Percentiles rank a stretch among this genome's conserved stretches.
phyloP scores from a whole-genome alignment of 2,888 invertebrate genomes.

The Phoenoteleia sp. region DNA sequence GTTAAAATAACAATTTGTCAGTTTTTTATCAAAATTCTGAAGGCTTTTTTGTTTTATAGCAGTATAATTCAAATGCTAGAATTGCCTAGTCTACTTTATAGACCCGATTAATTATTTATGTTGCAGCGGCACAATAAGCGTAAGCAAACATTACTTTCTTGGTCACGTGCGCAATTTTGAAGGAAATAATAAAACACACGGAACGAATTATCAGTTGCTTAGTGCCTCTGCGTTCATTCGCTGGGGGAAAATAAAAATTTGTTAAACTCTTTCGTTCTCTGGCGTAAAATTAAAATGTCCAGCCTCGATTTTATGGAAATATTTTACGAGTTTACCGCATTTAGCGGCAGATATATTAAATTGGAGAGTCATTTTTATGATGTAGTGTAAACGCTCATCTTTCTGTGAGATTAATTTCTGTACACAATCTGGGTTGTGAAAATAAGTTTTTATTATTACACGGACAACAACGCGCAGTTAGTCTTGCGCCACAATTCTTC shows the following conservation, averaged over 20 bases:
- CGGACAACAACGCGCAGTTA: constrained; percentile 30
- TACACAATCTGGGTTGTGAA: constrained; percentile 27
- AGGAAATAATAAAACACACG: not conserved
- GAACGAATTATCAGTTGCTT: constrained; percentile 10
- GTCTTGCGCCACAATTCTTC: constrained; percentile 38
- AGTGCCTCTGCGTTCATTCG: not conserved
- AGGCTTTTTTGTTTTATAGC: too few species aligned
- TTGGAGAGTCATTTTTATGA: constrained; percentile 43
- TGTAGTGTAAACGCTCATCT: constrained; percentile 31
- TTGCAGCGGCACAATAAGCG: not conserved
- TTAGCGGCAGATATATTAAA: constrained; percentile 42
- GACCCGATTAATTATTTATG: too few species aligned
- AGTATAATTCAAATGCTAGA: too few species aligned
- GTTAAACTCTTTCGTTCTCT: not conserved
- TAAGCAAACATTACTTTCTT: not conserved
- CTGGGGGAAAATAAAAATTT: not conserved
- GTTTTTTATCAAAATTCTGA: too few species aligned
- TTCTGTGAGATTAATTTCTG: constrained; percentile 42
- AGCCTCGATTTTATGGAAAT: constrained; percentile 40
- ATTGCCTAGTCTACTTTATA: too few species aligned
- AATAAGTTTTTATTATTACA: constrained; percentile 41
- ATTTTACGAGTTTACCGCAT: constrained; percentile 36
- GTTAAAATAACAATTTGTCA: too few species aligned
- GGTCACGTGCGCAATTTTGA: not conserved
- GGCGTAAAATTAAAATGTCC: constrained; percentile 30